Evolutionary conservation across 2,888 invertebrate species (phyloP), one percentile per base, ranked within the genome.

Genomic region (Drosophila mayaguana): DNA sequence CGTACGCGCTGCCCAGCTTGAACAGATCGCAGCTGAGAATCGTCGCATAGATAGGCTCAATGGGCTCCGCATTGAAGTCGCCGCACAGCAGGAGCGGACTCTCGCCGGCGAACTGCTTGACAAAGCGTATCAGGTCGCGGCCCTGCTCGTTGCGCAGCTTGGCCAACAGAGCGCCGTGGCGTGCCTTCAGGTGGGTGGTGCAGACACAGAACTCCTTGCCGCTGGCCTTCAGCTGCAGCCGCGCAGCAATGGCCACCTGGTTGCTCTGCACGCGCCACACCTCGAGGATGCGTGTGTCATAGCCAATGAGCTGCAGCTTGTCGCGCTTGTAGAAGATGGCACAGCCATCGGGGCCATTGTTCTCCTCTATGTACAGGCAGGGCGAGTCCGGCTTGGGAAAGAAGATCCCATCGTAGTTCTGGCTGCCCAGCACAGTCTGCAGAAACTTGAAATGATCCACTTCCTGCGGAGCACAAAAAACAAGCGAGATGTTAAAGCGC

Each of bases 321-420:
- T 94, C 93, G 55, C 93, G 94, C 73, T 94, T 94, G 91, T 94
- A 96, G 92, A 96, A 96, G 57, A 96, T 94, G 34, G 96, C 96
- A 91, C 96, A 96, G 11, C 96, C 96, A 92, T 96, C 96, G 0
- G 96, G 96, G 1, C 96, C 96, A 83, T 95, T 95, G 88, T 96
- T 96, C 75, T 95, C 95, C 71, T 94, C 93, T 50, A 96, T 94
- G 85, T 96, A 96, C 50, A 96, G 93, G 91, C 96, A 96, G 0
- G 96, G 96, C 0, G 96, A 96, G 85, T 96, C 96, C 0, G 96
- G 96, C 92, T 96, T 96, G 0, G 96, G 95, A 85, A 95, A 95
- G 92, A 96, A 96, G 78, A 95, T 93, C 6, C 96, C 96, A 0
- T 93, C 92, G 88, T 95, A 96, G 25, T 96, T 96, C 90, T 95